Conservation (phyloP, 2,113 vertebrate genomes). For the Opisthocomus hoazin region DNA sequence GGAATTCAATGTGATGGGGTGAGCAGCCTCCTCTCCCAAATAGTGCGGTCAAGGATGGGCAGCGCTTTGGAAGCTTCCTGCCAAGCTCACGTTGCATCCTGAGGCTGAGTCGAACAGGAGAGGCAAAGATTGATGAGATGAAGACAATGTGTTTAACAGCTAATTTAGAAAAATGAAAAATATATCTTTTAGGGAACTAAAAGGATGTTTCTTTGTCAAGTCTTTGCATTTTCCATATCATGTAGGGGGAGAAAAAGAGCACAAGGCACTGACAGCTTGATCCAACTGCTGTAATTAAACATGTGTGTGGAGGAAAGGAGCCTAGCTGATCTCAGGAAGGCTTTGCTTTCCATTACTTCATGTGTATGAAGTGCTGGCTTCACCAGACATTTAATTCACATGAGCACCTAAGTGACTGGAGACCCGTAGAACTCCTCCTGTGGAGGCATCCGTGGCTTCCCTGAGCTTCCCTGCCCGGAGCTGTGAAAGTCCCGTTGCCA, state of each 20-base stretch:
- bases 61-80: neutral
- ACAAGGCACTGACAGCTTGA: neutral
- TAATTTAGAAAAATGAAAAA: neutral
- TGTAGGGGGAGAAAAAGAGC: neutral
- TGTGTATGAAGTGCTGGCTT: neutral
- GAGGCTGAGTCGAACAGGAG: accelerated
- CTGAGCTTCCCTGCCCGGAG: neutral
- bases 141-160: neutral
- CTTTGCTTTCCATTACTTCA: neutral
- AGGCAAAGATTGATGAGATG: neutral
- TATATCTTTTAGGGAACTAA: accelerated
- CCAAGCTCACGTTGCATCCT: neutral
- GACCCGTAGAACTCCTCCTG: neutral
- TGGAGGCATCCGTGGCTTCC: neutral
- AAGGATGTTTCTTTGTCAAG: neutral
- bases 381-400: neutral
- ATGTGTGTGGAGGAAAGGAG: neutral
- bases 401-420: neutral
- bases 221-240: neutral
- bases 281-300: neutral
- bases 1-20: neutral
- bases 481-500: accelerated
- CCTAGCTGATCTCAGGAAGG: neutral
- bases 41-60: neutral
- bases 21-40: neutral